Evolutionary conservation across 2,113 vertebrate genomes (phyloP).

Genomic region (Hymenochirus boettgeri): DNA sequence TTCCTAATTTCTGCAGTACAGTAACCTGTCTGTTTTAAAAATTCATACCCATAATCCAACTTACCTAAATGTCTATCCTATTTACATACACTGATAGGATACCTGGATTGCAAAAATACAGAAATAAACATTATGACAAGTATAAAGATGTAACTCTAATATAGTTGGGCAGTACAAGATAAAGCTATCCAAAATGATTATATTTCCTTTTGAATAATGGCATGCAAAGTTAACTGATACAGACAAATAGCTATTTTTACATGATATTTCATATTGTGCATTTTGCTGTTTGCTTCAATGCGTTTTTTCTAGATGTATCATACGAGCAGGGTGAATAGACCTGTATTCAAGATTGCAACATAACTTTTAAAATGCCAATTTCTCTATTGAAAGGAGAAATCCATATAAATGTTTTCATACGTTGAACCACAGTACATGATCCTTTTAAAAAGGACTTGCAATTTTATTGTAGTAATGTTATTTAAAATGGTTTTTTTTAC

Average conservation of each 20-base stretch:
- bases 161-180: conserved; percentile 64
- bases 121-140: conserved; percentile 71
- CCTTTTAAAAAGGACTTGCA: too few species aligned
- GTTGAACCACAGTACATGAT: too few species aligned
- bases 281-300: conserved; percentile 50
- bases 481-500: too few species aligned
- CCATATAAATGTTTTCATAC: too few species aligned
- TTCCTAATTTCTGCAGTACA: conserved; percentile 45
- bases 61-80: conserved; percentile 41
- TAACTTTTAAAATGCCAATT: background rate
- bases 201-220: conserved; percentile 54
- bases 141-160: conserved; percentile 67
- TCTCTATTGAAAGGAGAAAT: background rate
- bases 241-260: conserved; percentile 62
- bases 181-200: conserved; percentile 61
- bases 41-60: conserved; percentile 43
- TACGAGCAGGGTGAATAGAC: background rate
- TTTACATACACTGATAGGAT: conserved; percentile 63
- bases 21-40: conserved; percentile 48
- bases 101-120: conserved; percentile 51
- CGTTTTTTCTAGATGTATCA: conserved; percentile 32
- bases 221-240: conserved; percentile 56
- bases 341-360: background rate
- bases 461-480: too few species aligned
- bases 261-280: conserved; percentile 12